phyloP scores from a whole-genome alignment of 2,888 invertebrate genomes.

The Choreutis nemorana region DNA sequence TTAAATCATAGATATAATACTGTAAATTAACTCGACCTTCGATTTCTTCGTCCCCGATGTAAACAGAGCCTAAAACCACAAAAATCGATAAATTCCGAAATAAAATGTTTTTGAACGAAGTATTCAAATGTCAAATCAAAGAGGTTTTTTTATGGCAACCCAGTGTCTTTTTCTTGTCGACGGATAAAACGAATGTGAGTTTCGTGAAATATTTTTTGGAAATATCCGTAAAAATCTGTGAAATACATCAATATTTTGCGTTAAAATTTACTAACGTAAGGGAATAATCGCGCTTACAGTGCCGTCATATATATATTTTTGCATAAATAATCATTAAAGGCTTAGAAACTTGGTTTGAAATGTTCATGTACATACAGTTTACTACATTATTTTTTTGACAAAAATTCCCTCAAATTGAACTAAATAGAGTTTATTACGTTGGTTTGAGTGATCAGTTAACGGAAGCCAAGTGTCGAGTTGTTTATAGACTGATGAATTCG shows the following conservation, averaged over 20 bases:
- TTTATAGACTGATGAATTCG: not conserved
- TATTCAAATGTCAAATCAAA: no score
- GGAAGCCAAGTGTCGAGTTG: not conserved
- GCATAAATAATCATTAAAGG: no score
- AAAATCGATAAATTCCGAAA: no score
- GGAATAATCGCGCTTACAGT: no score
- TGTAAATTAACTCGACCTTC: no score
- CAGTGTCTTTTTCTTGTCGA: constrained; percentile 56
- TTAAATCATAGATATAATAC: no score
- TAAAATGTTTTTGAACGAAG: no score
- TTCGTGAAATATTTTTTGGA: constrained; percentile 26
- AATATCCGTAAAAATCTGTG: constrained; percentile 48
- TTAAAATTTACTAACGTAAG: constrained; percentile 12
- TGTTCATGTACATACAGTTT: constrained; percentile 26
- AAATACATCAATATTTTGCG: constrained; percentile 15
- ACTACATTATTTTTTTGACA: constrained; percentile 11
- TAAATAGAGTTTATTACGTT: not conserved
- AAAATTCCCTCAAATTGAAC: not conserved
- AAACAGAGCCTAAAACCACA: no score
- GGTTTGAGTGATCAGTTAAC: not conserved
- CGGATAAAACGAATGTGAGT: constrained; percentile 59
- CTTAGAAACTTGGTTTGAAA: constrained; percentile 19
- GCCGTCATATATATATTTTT: no score
- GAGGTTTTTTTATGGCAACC: constrained; percentile 26
- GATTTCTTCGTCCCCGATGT: no score